Conservation (phyloP, 2,797 vertebrate species). For the Acropternis orthonyx region DNA sequence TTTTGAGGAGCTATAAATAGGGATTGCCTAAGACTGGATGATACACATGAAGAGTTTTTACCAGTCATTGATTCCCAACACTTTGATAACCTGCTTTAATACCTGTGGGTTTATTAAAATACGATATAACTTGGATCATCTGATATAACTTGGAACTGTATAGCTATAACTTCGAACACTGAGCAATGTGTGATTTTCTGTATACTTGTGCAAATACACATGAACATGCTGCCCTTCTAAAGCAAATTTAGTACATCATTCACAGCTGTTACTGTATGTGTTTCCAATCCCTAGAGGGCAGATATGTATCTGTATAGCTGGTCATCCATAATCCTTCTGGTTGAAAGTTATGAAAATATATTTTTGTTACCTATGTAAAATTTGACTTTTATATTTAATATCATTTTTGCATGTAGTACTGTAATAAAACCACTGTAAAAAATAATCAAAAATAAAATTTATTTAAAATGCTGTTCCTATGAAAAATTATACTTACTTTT, state of each 20-base stretch:
- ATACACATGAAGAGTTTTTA: neutral
- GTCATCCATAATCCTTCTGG: neutral
- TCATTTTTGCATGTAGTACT: neutral
- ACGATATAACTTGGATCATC: neutral
- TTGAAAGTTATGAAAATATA: neutral
- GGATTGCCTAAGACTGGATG: neutral
- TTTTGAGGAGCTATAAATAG: neutral
- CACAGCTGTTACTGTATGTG: neutral
- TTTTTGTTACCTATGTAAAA: neutral
- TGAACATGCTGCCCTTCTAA: neutral
- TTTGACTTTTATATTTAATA: neutral
- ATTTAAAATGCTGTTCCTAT: neutral
- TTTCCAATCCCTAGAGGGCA: neutral
- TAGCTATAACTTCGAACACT: neutral
- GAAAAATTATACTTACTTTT: neutral
- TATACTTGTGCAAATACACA: neutral
- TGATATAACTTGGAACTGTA: no score
- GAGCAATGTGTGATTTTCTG: neutral
- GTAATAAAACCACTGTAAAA: neutral
- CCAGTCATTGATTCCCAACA: neutral
- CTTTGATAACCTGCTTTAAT: neutral
- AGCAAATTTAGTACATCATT: neutral
- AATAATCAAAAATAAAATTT: neutral
- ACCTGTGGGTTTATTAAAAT: neutral
- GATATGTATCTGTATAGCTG: neutral